Evolutionary conservation across 2,797 vertebrate genomes (phyloP), one percentile per base, ranked within the genome.

Genomic region (Scleropages formosus): DNA sequence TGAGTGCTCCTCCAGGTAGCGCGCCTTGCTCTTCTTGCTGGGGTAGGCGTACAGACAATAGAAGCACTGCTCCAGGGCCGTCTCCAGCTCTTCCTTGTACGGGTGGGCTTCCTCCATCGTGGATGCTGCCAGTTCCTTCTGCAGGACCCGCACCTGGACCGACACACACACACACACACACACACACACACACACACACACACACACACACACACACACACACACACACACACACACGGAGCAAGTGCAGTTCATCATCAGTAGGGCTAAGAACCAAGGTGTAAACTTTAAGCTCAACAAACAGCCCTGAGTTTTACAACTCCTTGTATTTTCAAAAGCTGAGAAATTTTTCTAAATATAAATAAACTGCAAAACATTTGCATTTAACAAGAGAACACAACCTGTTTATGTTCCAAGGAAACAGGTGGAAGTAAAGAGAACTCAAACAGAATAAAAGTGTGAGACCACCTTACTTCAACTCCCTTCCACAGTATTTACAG

Each of bases 1-100:
- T 0, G 96, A 95, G 85, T 99, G 98, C 61, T 99, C 98, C 84
- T 99, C 98, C 31, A 99, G 87, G 81, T 99, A 98, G 20, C 97
- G 93, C 20, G 97, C 94, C 85, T 98, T 99, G 92, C 95, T 98
- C 87, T 99, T 99, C 88, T 98, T 99, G 87, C 96, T 99, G 51
- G 98, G 98, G 79, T 96, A 96, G 26, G 93, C 92, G 39, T 97
- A 98, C 0, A 99, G 87, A 77, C 98, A 99, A 86, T 96, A 99
- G 84, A 98, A 96, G 66, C 97, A 98, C 86, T 99, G 98, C 78
- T 99, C 98, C 84, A 99, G 79, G 8, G 98, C 95, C 0, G 94
- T 97, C 87, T 99, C 97, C 84, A 99, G 83, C 82, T 99, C 98
- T 78, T 98, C 98, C 85, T 96, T 98, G 81, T 96, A 98, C 0